Conservation (phyloP, 2,113 vertebrate species). For the Symphodus melops region DNA sequence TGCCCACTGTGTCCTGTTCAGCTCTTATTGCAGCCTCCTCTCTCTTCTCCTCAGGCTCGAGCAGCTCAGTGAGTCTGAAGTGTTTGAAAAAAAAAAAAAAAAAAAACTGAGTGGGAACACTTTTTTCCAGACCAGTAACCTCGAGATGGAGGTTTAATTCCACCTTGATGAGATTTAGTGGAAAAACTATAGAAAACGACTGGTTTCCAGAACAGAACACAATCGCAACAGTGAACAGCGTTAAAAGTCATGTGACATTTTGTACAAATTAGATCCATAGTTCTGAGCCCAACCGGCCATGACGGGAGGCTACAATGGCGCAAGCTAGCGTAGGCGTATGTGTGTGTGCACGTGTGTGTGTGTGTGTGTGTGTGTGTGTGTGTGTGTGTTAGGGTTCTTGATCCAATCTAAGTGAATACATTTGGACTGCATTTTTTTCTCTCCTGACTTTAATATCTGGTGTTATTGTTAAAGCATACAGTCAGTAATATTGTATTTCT, state of each 20-base stretch:
- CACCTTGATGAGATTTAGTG: slow-evolving; percentile 8
- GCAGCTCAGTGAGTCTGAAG: not conserved
- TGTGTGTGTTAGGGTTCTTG: slow-evolving; percentile 2
- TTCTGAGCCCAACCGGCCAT: slow-evolving; percentile 17
- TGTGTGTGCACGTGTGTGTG: not conserved
- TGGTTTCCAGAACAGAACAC: not conserved
- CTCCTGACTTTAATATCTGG: too few relatives aligned
- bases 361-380: slow-evolving; percentile 13
- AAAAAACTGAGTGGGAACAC: not conserved
- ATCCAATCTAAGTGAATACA: not conserved
- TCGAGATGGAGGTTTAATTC: not conserved
- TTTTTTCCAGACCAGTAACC: not conserved
- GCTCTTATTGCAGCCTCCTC: not conserved
- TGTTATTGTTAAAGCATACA: too few relatives aligned
- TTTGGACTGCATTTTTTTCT: not conserved
- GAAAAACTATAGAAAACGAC: slow-evolving; percentile 9
- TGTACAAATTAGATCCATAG: slow-evolving; percentile 16
- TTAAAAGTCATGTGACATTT: slow-evolving; percentile 18
- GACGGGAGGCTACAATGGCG: slow-evolving; percentile 25
- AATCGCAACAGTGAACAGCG: not conserved
- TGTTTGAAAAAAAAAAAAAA: not conserved
- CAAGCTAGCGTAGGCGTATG: not conserved
- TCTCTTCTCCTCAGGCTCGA: not conserved
- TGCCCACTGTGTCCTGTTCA: not conserved
- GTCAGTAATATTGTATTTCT: too few relatives aligned